Base-by-base conservation (phyloP, 2,113 vertebrate genomes). In the Podarcis raffonei region DNA sequence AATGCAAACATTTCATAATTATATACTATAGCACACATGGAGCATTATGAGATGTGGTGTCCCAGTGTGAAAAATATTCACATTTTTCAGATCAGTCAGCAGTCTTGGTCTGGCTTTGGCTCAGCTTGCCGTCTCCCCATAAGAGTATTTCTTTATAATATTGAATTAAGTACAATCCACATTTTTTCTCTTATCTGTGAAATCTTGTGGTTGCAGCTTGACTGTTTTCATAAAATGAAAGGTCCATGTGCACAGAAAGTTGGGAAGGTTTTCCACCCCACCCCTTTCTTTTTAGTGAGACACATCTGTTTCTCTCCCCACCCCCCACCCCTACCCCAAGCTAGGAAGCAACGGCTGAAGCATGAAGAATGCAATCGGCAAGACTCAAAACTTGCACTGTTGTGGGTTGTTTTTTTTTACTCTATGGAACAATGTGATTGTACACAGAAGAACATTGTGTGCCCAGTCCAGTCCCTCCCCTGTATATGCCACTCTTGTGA, bases 1-100 rank as follows among this genome's bases (percentile, higher is more conserved):
- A 96, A 96, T 96, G 96, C 97, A 97, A 97, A 97, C 97, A 97
- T 97, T 96, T 95, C 93, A 91, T 97, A 97, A 97, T 97, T 97
- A 96, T 96, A 95, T 96, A 95, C 94, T 95, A 96, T 96, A 87
- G 95, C 96, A 95, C 95, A 96, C 95, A 93, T 93, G 85, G 95
- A 90, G 95, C 95, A 97, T 96, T 97, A 96, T 96, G 97, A 96
- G 96, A 95, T 95, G 96, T 94, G 97, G 95, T 95, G 95, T 96
- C 97, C 97, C 96, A 96, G 96, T 95, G 97, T 96, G 97, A 96
- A 96, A 97, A 96, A 95, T 94, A 94, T 96, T 95, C 97, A 92
- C 97, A 96, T 97, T 97, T 97, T 97, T 97, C 96, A 97, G 96
- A 97, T 96, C 96, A 95, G 95, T 97, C 97, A 97, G 96, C 97